Evolutionary conservation across 2,888 invertebrate species (phyloP).

Genomic region (Philhelius pedissequus): DNA sequence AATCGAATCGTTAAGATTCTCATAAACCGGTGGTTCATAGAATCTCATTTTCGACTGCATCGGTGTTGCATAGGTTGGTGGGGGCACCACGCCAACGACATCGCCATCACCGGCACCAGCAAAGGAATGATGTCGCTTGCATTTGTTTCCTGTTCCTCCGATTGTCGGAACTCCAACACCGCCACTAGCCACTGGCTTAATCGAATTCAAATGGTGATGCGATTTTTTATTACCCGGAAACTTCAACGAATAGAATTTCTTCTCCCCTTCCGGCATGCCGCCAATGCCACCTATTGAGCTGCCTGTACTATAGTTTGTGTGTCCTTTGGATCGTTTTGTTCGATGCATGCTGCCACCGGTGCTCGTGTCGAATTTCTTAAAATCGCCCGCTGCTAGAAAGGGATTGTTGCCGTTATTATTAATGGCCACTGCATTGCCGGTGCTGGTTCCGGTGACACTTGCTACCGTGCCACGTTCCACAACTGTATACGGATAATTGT

Average conservation of each 20-base stretch:
- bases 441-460: constrained; percentile 58
- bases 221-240: constrained; percentile 71
- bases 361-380: constrained; percentile 74
- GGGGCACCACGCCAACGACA: constrained; percentile 55
- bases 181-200: constrained; percentile 49
- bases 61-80: constrained; percentile 47
- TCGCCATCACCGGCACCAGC: constrained; percentile 77
- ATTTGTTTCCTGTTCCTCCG: constrained; percentile 70
- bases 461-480: constrained; percentile 71
- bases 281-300: constrained; percentile 34
- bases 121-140: constrained; percentile 78
- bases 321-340: constrained; percentile 70
- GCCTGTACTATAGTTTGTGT: neutral
- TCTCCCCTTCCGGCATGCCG: constrained; percentile 72
- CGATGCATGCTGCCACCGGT: constrained; percentile 72
- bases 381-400: constrained; percentile 75
- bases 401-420: constrained; percentile 74
- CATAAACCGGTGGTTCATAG: constrained; percentile 80
- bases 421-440: constrained; percentile 62
- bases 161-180: constrained; percentile 32
- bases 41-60: constrained; percentile 73
- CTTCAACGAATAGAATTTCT: constrained; percentile 78
- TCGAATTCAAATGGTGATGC: constrained; percentile 64
- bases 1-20: constrained; percentile 84
- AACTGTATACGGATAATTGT: constrained; percentile 75